These are phyloP conservation scores for Mongoloraphidia duomilia DNA, from an alignment of 2,888 invertebrate species.

Conservation along the genomic window DNA sequence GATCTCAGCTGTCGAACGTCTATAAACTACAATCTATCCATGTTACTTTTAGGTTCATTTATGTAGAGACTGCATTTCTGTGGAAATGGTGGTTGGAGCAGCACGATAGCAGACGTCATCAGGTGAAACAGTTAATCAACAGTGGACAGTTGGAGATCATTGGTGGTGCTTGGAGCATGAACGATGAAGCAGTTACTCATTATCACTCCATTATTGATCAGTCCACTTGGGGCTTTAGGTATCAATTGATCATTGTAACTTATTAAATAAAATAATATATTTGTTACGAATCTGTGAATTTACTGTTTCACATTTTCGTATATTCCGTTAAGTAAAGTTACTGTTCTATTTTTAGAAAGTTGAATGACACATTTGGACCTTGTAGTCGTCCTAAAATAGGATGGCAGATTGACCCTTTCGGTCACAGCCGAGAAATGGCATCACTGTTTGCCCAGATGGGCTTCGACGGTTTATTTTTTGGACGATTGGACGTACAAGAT, in stretches of 20 bases:
- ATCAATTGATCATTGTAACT: constrained; percentile 11
- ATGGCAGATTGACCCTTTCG: constrained; percentile 80
- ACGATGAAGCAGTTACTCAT: constrained; percentile 59
- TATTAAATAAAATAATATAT: background rate
- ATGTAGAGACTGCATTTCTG: constrained; percentile 78
- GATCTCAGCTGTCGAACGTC: too few species aligned
- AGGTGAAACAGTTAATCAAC: constrained; percentile 52
- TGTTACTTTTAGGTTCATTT: constrained; percentile 54
- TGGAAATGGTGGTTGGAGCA: constrained; percentile 78
- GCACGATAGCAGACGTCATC: constrained; percentile 35
- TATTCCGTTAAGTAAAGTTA: background rate
- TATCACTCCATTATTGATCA: constrained; percentile 63
- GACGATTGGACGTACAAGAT: constrained; percentile 77
- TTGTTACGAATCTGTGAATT: background rate
- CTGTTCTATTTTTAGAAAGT: constrained; percentile 19
- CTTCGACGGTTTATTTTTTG: constrained; percentile 77
- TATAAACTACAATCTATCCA: too few species aligned
- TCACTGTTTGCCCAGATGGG: constrained; percentile 69
- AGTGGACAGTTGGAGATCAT: constrained; percentile 63
- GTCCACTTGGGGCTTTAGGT: constrained; percentile 60
- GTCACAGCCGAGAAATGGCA: constrained; percentile 77
- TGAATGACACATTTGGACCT: constrained; percentile 51
- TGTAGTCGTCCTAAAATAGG: constrained; percentile 61
- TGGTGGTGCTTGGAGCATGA: constrained; percentile 75
- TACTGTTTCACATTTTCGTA: background rate